Evolutionary conservation across 92 coral and sea anemone genomes (phyloP), one percentile per base, ranked within the genome.

Genomic region (Diadumene lineata): DNA sequence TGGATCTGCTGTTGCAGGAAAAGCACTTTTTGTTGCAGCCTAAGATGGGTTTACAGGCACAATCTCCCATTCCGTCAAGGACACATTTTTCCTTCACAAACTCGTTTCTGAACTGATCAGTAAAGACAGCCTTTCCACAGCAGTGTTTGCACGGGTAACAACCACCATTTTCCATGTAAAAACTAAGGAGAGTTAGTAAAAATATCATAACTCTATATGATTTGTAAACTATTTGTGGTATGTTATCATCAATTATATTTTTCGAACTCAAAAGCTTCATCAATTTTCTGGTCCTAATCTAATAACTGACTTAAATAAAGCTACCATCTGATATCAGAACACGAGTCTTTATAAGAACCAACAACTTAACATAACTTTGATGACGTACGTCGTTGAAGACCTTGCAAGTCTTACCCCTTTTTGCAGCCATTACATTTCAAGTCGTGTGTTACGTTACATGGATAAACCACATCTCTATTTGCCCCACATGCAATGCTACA

Each of bases 341-440:
- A n/a, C n/a, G n/a, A n/a, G n/a, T n/a, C n/a, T n/a, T n/a, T n/a
- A n/a, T n/a, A n/a, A n/a, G n/a, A n/a, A n/a, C n/a, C n/a, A n/a
- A n/a, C n/a, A n/a, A n/a, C n/a, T n/a, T n/a, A n/a, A n/a, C n/a
- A n/a, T n/a, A n/a, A n/a, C n/a, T n/a, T n/a, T n/a, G n/a, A n/a
- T n/a, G n/a, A n/a, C n/a, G n/a, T n/a, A n/a, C n/a, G n/a, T n/a
- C n/a, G n/a, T n/a, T n/a, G n/a, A n/a, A n/a, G n/a, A n/a, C n/a
- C n/a, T n/a, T n/a, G n/a, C n/a, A n/a, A n/a, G n/a, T n/a, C 75
- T 70, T 57, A 72, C 77, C 77, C 77, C 66, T 72, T 72, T 72
- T 33, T 31, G 50, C 77, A 72, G 17, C 33, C 32, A 34, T 30
- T 0, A 46, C 77, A 72, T 72, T 72, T 56, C 22, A 56, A 6